Conservation (phyloP, 2,888 invertebrate genomes). For the Amblyjoppa proteus region DNA sequence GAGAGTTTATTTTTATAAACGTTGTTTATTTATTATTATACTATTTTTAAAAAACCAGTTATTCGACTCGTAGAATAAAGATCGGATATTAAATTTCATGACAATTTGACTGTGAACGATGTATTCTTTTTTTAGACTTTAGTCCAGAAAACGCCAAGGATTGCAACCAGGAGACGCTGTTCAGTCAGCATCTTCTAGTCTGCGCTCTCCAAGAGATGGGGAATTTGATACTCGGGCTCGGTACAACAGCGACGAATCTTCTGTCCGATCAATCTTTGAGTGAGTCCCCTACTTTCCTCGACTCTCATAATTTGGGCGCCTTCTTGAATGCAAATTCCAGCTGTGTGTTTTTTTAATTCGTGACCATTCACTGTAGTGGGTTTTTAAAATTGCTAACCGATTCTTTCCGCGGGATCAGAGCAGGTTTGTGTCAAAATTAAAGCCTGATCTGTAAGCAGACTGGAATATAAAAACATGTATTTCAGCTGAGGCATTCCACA, state of each 20-base stretch:
- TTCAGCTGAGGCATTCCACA: no score
- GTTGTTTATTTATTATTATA: background rate
- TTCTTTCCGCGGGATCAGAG: no score
- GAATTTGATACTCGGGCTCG: slow-evolving; percentile 94
- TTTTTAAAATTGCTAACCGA: no score
- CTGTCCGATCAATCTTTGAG: slow-evolving; percentile 95
- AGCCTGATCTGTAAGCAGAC: no score
- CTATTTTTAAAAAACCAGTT: background rate
- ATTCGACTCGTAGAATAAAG: background rate
- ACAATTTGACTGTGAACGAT: slow-evolving; percentile 3
- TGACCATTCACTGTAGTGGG: no score
- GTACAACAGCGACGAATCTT: slow-evolving; percentile 97
- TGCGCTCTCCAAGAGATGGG: slow-evolving; percentile 98
- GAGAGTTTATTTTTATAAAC: slow-evolving; percentile 54
- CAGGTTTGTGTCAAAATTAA: no score
- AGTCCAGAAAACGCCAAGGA: slow-evolving; percentile 97
- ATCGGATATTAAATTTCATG: background rate
- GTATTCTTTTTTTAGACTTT: slow-evolving; percentile 87
- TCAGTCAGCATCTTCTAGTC: slow-evolving; percentile 95
- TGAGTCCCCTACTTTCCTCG: slow-evolving; percentile 79
- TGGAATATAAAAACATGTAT: no score
- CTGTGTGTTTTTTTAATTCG: no score
- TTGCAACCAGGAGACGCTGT: slow-evolving; percentile 95
- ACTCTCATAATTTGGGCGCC: background rate
- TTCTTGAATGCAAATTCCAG: no score